Percentiles rank a stretch among this genome's conserved stretches.
Evolutionary conservation across 2,113 vertebrate genomes (phyloP).

Genomic region (Scortum barcoo): DNA sequence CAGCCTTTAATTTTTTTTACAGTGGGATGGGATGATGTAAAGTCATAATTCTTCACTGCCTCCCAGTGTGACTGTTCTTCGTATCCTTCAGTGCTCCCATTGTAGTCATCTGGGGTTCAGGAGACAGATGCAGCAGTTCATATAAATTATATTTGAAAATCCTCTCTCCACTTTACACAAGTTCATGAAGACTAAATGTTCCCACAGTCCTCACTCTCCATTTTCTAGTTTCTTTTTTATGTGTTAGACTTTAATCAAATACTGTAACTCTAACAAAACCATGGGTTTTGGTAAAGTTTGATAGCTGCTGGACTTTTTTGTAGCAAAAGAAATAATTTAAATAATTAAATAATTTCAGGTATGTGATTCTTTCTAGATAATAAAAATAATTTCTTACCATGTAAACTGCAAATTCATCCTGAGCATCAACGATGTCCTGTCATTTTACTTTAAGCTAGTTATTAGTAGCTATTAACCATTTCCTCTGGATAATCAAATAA

Average conservation of each 20-base stretch:
- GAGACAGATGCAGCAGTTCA: slow-evolving; percentile 43
- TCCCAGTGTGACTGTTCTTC: neutral
- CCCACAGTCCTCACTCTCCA: neutral
- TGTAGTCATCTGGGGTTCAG: slow-evolving; percentile 23
- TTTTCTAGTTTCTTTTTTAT: neutral
- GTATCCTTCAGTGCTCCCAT: slow-evolving; percentile 1
- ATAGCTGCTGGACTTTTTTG: neutral
- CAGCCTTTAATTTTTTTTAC: slow-evolving; percentile 4
- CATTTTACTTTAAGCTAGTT: neutral
- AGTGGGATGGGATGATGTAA: neutral
- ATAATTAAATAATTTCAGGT: neutral
- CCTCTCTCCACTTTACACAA: neutral
- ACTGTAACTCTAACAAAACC: neutral
- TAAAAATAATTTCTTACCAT: neutral
- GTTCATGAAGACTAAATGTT: slow-evolving; percentile 25
- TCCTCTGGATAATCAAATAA: slow-evolving; percentile 1
- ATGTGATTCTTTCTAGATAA: neutral
- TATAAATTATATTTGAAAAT: slow-evolving; percentile 29
- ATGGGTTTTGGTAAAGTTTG: neutral
- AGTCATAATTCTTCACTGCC: slow-evolving; percentile 14
- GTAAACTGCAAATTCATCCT: neutral
- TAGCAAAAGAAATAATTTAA: neutral
- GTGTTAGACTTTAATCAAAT: neutral
- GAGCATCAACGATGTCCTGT: neutral
- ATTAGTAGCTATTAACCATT: neutral